phyloP scores from a whole-genome alignment of 2,797 vertebrate species.

The Lindbergichthys nudifrons region DNA sequence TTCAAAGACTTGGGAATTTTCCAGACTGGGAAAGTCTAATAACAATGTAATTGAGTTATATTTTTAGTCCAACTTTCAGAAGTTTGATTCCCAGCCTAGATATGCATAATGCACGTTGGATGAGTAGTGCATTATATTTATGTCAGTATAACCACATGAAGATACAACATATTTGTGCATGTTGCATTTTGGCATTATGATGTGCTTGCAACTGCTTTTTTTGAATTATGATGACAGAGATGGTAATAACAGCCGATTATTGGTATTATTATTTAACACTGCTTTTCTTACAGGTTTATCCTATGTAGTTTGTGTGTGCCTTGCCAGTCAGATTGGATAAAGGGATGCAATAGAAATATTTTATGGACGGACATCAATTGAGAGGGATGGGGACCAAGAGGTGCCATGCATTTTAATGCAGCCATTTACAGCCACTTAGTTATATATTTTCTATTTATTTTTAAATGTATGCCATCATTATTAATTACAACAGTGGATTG shows the following conservation, averaged over 20 bases:
- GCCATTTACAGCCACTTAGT: not conserved
- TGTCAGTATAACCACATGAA: not conserved
- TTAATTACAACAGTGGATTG: not conserved
- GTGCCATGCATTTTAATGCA: not conserved
- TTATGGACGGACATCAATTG: not conserved
- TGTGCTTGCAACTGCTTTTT: not conserved
- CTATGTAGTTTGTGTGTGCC: too few species aligned
- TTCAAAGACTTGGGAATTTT: too few species aligned
- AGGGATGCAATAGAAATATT: too few species aligned
- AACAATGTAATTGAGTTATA: not conserved
- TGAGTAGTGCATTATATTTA: not conserved
- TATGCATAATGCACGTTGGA: too few species aligned
- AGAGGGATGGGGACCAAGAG: not conserved
- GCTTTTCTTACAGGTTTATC: not conserved
- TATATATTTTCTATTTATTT: slow-evolving; percentile 17
- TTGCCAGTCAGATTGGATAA: too few species aligned
- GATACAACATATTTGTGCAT: not conserved
- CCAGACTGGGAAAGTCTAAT: too few species aligned
- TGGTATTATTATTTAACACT: not conserved
- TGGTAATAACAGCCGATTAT: not conserved
- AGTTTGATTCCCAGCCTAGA: not conserved
- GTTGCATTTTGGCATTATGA: not conserved
- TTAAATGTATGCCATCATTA: not conserved
- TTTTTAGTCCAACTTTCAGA: not conserved
- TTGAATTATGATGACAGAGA: not conserved